These are phyloP conservation scores for Drosophila mettleri DNA, from an alignment of 2,888 invertebrate species.

Conservation along the genomic window DNA sequence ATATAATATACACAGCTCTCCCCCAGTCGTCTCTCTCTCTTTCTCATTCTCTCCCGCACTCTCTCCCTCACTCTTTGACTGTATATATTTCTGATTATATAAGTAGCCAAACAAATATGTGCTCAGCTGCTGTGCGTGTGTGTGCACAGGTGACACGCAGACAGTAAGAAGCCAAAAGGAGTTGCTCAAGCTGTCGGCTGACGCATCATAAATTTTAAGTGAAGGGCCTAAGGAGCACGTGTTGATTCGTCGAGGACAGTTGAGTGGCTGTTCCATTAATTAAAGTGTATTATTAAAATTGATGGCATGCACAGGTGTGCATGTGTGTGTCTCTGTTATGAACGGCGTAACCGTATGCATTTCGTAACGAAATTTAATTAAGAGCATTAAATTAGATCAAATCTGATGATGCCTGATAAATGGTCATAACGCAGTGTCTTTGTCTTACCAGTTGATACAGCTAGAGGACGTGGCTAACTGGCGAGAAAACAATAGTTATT, in stretches of 20 bases:
- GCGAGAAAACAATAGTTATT: not conserved
- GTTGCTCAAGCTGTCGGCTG: conserved; percentile 7
- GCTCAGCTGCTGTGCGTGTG: conserved; percentile 24
- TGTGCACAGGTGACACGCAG: conserved; percentile 18
- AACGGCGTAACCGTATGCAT: conserved; percentile 24
- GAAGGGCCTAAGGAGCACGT: conserved; percentile 30
- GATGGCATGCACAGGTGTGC: conserved; percentile 22
- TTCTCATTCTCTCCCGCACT: too few relatives aligned
- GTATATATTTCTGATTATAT: conserved; percentile 9
- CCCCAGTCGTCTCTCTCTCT: not conserved
- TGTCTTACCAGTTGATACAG: not conserved
- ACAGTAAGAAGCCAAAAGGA: conserved; percentile 7
- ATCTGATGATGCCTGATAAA: conserved; percentile 26
- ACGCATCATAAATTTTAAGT: conserved; percentile 32
- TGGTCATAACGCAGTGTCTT: conserved; percentile 5
- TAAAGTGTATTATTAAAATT: conserved; percentile 48
- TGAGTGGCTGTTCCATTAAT: conserved; percentile 44
- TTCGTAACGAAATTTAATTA: conserved; percentile 38
- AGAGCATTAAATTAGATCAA: conserved; percentile 41
- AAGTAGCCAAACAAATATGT: conserved; percentile 9
- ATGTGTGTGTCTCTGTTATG: not conserved
- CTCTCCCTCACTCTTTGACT: too few relatives aligned
- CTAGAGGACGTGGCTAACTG: not conserved
- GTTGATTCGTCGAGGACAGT: conserved; percentile 34
- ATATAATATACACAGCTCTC: not conserved